Base-by-base conservation (phyloP, 2,888 invertebrate genomes). In the Rhagonycha fulva region DNA sequence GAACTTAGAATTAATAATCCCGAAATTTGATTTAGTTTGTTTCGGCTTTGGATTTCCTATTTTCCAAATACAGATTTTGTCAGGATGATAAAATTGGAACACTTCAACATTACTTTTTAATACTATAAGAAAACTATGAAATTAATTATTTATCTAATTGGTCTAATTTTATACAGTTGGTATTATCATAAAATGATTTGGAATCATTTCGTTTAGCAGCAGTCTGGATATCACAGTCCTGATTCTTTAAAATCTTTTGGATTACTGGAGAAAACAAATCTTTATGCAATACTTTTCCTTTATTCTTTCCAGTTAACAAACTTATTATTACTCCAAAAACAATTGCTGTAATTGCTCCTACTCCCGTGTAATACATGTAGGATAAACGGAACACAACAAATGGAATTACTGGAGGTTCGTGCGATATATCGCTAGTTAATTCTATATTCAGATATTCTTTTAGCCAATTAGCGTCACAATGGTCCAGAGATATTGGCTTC, bases 341-440 rank as follows among this genome's bases (percentile, higher is more conserved):
- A 67, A 94, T 89, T 11, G 92, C 92, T 0, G 92, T 92, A 0
- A 91, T 80, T 83, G 93, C 91, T 7, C 95, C 95, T n/a, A 94
- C 89, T 77, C 92, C 88, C 0, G 94, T 93, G 87, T 94, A 95
- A 89, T 94, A 95, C 86, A 94, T 90, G 87, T 95, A 95, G 12
- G 94, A 94, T 84, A 95, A 86, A 81, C 91, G 89, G 85, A 93
- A 95, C 75, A 94, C 84, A 82, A 91, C 88, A 85, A 93, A 93
- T n/a, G 92, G 91, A 30, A 89, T 88, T 62, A 91, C 90, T 81
- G 79, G 72, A 47, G 80, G 76, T 71, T 78, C 71, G 70, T 81
- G 78, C 5, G 74, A 76, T 9, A 76, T 71, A 61, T 78, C 68
- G n/a, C 70, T 62, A 1, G 76, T 70, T 63, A 83, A 75, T 4